Conservation (phyloP, 2,797 vertebrate species). For the Masticophis lateralis region DNA sequence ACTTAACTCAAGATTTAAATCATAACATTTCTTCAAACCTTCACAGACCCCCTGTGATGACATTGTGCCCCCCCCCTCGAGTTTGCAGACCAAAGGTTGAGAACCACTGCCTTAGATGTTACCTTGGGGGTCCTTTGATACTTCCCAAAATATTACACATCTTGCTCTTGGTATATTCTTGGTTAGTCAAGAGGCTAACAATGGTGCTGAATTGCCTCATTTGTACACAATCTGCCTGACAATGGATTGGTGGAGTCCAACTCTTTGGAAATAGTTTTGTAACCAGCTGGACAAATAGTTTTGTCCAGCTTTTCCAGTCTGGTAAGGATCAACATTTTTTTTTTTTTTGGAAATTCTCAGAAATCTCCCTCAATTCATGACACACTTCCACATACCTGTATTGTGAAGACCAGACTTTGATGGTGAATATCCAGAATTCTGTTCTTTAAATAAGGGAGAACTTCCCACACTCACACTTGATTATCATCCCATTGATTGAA, state of each 20-base stretch:
- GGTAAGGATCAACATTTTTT: neutral
- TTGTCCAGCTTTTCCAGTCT: neutral
- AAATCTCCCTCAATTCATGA: neutral
- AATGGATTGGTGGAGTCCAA: neutral
- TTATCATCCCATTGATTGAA: neutral
- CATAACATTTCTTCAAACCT: neutral
- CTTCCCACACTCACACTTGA: neutral
- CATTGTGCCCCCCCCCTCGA: accelerated
- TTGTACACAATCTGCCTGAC: neutral
- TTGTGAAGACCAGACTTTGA: neutral
- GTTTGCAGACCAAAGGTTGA: neutral
- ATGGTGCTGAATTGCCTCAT: neutral
- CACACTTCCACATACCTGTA: neutral
- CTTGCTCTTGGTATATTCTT: neutral
- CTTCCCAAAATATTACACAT: neutral
- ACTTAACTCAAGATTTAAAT: neutral
- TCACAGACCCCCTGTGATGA: neutral
- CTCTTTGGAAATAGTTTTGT: neutral
- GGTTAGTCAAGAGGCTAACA: neutral
- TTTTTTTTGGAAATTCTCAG: neutral
- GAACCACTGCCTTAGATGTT: neutral
- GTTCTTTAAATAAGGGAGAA: neutral
- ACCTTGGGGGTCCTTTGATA: neutral
- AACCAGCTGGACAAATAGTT: neutral
- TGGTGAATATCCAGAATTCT: neutral